Evolutionary conservation across 2,888 invertebrate species (phyloP).

Genomic region (Agriopis leucophaearia): DNA sequence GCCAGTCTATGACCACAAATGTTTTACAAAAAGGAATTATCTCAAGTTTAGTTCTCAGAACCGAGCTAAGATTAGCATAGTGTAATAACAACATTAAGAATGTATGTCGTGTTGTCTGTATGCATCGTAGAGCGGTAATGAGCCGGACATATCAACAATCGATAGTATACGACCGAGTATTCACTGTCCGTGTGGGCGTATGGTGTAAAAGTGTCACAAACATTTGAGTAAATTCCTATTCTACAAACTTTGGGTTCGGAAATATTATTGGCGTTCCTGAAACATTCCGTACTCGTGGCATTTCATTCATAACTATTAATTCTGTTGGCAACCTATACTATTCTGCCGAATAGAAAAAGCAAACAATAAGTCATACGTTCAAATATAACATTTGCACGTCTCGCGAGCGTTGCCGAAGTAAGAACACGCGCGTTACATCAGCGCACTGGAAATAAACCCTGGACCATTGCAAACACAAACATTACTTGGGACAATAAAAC

Average conservation of each 20-base stretch:
- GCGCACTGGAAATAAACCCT: conserved; percentile 51
- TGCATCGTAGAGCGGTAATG: conserved; percentile 13
- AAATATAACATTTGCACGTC: conserved; percentile 49
- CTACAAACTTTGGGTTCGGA: conserved; percentile 31
- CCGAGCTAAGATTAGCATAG: conserved; percentile 24
- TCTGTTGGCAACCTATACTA: conserved; percentile 38
- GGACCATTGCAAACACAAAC: conserved; percentile 55
- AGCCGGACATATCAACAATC: conserved; percentile 18
- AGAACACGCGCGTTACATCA: conserved; percentile 57
- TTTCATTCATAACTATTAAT: conserved; percentile 44
- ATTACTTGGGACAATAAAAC: conserved; percentile 39
- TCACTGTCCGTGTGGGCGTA: conserved; percentile 20
- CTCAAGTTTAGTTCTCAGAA: conserved; percentile 20
- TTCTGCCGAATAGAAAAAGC: conserved; percentile 39
- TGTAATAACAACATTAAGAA: conserved; percentile 24
- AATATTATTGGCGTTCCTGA: conserved; percentile 31
- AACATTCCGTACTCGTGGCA: conserved; percentile 18
- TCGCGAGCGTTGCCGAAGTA: conserved; percentile 46
- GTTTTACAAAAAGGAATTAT: conserved; percentile 28
- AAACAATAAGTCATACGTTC: conserved; percentile 46
- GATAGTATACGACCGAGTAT: conserved; percentile 17
- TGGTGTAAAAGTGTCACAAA: conserved; percentile 18
- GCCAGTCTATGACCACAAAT: conserved; percentile 45
- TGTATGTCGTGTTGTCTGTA: conserved; percentile 12
- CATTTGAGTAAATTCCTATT: conserved; percentile 31